Evolutionary conservation across 2,113 vertebrate genomes (phyloP), one percentile per base, ranked within the genome.

Genomic region (Emydura subglobosa): DNA sequence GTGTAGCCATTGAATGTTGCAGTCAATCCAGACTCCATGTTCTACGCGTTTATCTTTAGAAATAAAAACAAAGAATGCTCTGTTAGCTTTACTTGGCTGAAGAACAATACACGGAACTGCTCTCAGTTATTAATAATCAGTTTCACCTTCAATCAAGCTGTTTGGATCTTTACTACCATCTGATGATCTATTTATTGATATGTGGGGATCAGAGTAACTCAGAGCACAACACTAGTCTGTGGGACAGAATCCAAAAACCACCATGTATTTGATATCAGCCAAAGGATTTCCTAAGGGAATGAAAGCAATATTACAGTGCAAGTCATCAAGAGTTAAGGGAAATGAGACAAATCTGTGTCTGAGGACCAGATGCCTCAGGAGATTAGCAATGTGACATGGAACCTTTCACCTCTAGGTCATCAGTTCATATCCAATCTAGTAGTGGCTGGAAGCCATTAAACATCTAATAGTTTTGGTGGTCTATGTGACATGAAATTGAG

Each of bases 201-300:
- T n/a, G 91, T 42, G 94, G 61, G 85, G 93, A 94, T 97, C 88
- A 92, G 59, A 97, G 91, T 85, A 96, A 95, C 94, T 86, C 76
- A 83, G 87, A 88, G 90, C 90, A 90, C 90, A 95, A 72, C 79
- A 79, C 44, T 25, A 50, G 47, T 96, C 93, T 90, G 95, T 97
- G 94, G 97, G 96, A 97, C 97, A 90, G 91, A 92, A 31, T 94
- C 94, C 95, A 96, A 95, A 96, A 96, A 95, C 86, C 97, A 97
- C 94, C 95, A 91, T 97, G 93, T 91, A 79, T 89, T 96, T 96
- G 93, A 92, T 96, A 95, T 83, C 96, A 89, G 83, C 95, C 95
- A 96, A 95, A 79, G 83, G 96, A 95, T 86, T 95, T 96, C 96
- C 97, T 97, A 88, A 90, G 96, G 94, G 95, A 97, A 94, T 87